Percentiles rank a stretch among this genome's conserved stretches.
Evolutionary conservation across 2,113 vertebrate genomes (phyloP).

Genomic region (Pan paniscus): DNA sequence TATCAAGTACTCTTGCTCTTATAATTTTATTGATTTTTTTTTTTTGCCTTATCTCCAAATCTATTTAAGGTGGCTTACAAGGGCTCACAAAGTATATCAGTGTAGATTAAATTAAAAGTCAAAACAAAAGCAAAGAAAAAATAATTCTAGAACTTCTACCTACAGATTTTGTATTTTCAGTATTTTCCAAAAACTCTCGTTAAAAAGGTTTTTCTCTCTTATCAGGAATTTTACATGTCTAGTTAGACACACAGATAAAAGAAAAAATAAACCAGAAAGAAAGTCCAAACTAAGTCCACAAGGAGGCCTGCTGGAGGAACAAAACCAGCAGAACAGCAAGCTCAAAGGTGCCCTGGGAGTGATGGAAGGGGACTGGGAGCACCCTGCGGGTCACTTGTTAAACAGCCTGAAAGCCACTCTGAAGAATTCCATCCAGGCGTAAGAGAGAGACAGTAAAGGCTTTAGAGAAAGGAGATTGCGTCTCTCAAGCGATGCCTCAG

Average conservation of each 20-base stretch:
- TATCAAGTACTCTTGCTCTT: neutral
- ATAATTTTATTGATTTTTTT: neutral
- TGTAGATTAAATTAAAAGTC: neutral
- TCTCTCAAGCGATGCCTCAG: neutral
- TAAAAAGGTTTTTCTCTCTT: neutral
- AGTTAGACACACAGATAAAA: neutral
- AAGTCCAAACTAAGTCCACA: neutral
- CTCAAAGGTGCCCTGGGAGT: accelerated
- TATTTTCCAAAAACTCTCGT: neutral
- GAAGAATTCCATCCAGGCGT: neutral
- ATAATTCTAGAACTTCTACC: neutral
- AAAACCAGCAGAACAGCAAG: neutral
- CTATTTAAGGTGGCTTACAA: neutral
- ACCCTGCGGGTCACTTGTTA: accelerated
- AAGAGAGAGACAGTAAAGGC: neutral
- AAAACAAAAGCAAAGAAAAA: neutral
- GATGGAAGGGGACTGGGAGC: accelerated
- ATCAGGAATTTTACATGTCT: neutral
- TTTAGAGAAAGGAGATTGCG: neutral
- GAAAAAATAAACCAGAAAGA: neutral
- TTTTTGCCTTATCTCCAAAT: neutral
- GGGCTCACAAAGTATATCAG: neutral
- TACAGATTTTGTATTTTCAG: neutral
- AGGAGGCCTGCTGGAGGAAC: neutral
- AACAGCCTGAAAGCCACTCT: neutral